phyloP scores from a whole-genome alignment of 2,113 vertebrate species.

The Rhinichthys klamathensis region DNA sequence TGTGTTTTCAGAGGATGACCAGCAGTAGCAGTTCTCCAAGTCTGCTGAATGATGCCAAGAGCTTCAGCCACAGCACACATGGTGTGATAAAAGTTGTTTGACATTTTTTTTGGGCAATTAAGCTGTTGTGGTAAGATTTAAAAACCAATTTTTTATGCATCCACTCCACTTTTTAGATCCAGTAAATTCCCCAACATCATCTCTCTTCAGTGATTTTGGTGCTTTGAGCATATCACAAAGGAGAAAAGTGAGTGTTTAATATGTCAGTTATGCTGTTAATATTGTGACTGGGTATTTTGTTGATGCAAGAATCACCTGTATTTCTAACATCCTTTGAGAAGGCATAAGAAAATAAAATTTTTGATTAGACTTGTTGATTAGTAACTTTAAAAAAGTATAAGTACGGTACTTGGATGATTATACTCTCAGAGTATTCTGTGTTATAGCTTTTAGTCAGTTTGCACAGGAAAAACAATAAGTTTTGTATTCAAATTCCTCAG shows the following conservation, averaged over 20 bases:
- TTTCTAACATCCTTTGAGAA: slow-evolving; percentile 1
- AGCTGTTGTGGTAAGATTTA: background rate
- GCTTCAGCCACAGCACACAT: slow-evolving; percentile 86
- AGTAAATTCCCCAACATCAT: slow-evolving; percentile 90
- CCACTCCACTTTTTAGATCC: slow-evolving; percentile 79
- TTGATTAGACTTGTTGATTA: background rate
- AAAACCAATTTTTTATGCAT: background rate
- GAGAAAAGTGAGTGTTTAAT: slow-evolving; percentile 86
- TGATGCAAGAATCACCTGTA: background rate
- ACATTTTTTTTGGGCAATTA: background rate
- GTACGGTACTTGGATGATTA: background rate
- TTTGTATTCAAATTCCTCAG: background rate
- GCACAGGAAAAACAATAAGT: background rate
- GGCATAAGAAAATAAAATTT: no score
- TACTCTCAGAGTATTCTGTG: background rate
- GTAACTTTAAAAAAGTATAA: background rate
- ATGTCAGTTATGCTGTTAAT: background rate
- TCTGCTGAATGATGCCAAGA: slow-evolving; percentile 98
- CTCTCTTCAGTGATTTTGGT: slow-evolving; percentile 97
- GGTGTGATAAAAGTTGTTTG: slow-evolving; percentile 77
- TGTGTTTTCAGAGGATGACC: slow-evolving; percentile 86
- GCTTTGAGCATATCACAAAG: slow-evolving; percentile 95
- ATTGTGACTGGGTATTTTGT: background rate
- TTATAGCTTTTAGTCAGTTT: background rate
- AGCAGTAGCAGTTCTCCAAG: slow-evolving; percentile 98